Evolutionary conservation across 1,140 invertebrate species (phyloP).

Genomic region (Drosophila subobscura): DNA sequence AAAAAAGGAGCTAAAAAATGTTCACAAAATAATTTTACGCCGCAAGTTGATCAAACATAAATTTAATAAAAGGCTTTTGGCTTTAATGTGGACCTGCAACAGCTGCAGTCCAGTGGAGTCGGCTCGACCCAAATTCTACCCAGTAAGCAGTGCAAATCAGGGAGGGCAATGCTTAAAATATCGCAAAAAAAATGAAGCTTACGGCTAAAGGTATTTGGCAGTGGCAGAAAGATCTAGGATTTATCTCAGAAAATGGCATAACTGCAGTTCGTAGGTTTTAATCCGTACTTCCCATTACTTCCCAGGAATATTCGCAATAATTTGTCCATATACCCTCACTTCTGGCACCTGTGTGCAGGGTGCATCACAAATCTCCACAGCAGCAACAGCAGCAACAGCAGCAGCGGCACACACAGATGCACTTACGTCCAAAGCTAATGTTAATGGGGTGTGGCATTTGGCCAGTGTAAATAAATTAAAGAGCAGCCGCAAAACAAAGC

Average conservation of each 20-base stretch:
- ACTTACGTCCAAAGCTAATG: slow-evolving; percentile 39
- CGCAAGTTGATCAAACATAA: slow-evolving; percentile 58
- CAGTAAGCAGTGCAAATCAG: background rate
- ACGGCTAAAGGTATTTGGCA: background rate
- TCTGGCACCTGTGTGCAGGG: no score
- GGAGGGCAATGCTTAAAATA: background rate
- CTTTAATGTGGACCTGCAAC: slow-evolving; percentile 42
- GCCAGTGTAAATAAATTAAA: slow-evolving; percentile 80
- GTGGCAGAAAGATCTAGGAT: no score
- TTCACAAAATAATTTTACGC: slow-evolving; percentile 35
- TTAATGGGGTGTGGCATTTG: slow-evolving; percentile 78
- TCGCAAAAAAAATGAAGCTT: background rate
- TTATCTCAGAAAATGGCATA: no score
- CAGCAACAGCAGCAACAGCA: slow-evolving; percentile 8
- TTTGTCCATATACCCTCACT: no score
- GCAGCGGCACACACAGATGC: slow-evolving; percentile 21
- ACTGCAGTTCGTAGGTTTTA: no score
- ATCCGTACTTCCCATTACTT: no score
- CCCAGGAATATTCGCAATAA: no score
- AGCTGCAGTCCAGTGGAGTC: slow-evolving; percentile 8
- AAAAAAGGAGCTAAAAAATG: slow-evolving; percentile 4
- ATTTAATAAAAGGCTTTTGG: slow-evolving; percentile 74
- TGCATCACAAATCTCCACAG: no score
- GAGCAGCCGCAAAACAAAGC: slow-evolving; percentile 70
- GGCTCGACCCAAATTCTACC: slow-evolving; percentile 3